A percentile compares a stretch with the other conserved stretches of the same genome.
Evolutionary conservation across 2,113 vertebrate genomes (phyloP).

Genomic region (Cinclus mexicanus): DNA sequence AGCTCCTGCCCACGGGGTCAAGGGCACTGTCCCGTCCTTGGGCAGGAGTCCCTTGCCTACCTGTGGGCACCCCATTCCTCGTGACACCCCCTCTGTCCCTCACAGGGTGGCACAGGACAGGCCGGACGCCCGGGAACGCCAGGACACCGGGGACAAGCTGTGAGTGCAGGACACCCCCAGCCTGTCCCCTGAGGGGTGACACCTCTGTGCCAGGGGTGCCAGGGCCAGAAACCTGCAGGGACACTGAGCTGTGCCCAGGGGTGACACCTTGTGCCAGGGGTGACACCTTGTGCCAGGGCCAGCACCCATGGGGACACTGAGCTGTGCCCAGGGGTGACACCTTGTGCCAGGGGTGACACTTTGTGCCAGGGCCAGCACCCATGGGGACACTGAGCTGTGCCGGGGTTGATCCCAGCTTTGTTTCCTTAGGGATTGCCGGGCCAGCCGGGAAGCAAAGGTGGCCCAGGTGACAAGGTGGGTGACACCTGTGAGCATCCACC

Average conservation of each 20-base stretch:
- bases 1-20: rapidly evolving
- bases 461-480: conserved; percentile 84
- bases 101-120: conserved; percentile 84
- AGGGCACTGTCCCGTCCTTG: rapidly evolving
- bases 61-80: neutral
- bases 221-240: rapidly evolving
- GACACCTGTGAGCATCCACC: neutral
- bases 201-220: neutral
- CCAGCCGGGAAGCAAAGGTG: conserved; percentile 89
- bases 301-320: neutral
- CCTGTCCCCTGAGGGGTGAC: rapidly evolving
- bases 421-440: conserved; percentile 87
- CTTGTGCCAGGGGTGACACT: too few species aligned
- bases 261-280: neutral
- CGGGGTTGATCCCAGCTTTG: neutral
- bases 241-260: neutral
- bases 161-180: conserved; percentile 29
- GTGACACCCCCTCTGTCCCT: neutral
- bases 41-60: neutral
- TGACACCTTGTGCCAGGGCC: neutral
- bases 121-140: conserved; percentile 82
- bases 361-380: neutral
- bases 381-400: neutral
- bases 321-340: neutral
- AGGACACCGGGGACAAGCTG: conserved; percentile 88